Evolutionary conservation across 2,113 vertebrate genomes (phyloP), one percentile per base, ranked within the genome.

Genomic region (Plecotus auritus): DNA sequence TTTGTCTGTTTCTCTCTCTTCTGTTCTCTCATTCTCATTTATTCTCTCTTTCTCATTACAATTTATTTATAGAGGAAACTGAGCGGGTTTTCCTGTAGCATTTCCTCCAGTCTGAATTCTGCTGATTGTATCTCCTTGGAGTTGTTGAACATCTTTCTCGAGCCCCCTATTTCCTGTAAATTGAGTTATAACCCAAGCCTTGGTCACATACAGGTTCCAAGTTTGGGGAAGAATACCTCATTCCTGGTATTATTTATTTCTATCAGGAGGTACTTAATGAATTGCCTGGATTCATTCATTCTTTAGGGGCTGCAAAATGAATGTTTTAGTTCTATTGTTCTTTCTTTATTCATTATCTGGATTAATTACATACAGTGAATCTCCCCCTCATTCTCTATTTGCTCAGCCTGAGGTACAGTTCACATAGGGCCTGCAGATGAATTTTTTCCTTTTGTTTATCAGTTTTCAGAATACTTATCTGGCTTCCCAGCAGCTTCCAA

Each of bases 401-500:
- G 42, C 47, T 88, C n/a, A 49, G 5, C 20, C 17, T 67, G 22
- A 82, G 86, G 26, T 56, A 70, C 7, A 73, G 35, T 64, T 89
- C 30, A 30, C 47, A 49, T 14, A 66, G 32, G 28, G 17, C 7
- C 61, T 11, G 1, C 51, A 26, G 30, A 9, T 85, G 54, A 66
- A 1, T 22, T 95, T 95, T 61, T 61, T 81, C 13, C 10, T 6
- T 82, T 89, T 81, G 28, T 42, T 85, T 88, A 59, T 54, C 16
- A 37, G 32, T 69, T 96, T 94, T 83, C 30, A 70, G 73, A 88
- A 78, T 73, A 85, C 61, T 40, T 69, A 59, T 86, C 77, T 78
- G 72, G 13, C 17, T 91, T 85, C 17, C 10, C 17, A 80, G 30
- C 7, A 28, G 83, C 54, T 74, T 80, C 17, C 16, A 14, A 7